Percentiles rank a stretch among this genome's conserved stretches.
Conservation (phyloP, 2,888 invertebrate genomes). For the Lacanobia oleracea region DNA sequence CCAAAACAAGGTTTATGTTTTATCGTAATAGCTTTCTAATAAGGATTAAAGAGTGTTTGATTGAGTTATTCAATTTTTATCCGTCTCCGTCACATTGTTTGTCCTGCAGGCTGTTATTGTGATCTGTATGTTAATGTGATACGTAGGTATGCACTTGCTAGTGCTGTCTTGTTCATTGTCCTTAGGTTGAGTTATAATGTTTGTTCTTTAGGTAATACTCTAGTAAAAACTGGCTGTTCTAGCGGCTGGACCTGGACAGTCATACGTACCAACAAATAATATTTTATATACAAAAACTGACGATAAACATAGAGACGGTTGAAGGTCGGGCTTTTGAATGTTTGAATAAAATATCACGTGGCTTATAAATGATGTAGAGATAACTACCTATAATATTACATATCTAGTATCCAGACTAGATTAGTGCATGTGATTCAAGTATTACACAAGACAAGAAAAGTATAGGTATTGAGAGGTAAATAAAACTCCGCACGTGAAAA, state of each 20-base stretch:
- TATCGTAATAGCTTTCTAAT: not conserved
- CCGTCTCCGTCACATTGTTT: not conserved
- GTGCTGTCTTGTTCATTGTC: not conserved
- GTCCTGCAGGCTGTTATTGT: not conserved
- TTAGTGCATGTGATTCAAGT: slow-evolving; percentile 4
- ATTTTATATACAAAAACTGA: slow-evolving; percentile 22
- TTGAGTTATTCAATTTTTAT: not conserved
- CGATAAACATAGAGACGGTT: slow-evolving; percentile 2
- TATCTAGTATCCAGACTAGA: slow-evolving; percentile 33
- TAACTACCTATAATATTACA: not conserved
- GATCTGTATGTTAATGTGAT: not conserved
- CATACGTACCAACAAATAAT: not conserved
- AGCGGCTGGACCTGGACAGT: not conserved
- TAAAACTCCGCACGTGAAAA: not conserved
- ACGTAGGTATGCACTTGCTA: not conserved
- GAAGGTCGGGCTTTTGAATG: slow-evolving; percentile 36
- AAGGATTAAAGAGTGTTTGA: not conserved
- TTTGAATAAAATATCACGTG: slow-evolving; percentile 58
- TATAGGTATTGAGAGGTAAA: not conserved
- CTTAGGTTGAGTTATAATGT: not conserved
- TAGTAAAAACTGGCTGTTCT: not conserved
- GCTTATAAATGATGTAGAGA: slow-evolving; percentile 17
- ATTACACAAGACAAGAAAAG: slow-evolving; percentile 1
- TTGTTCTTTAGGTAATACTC: not conserved
- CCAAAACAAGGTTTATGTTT: not conserved